phyloP scores from a whole-genome alignment of 2,888 invertebrate species.

The Platycnemis pennipes region DNA sequence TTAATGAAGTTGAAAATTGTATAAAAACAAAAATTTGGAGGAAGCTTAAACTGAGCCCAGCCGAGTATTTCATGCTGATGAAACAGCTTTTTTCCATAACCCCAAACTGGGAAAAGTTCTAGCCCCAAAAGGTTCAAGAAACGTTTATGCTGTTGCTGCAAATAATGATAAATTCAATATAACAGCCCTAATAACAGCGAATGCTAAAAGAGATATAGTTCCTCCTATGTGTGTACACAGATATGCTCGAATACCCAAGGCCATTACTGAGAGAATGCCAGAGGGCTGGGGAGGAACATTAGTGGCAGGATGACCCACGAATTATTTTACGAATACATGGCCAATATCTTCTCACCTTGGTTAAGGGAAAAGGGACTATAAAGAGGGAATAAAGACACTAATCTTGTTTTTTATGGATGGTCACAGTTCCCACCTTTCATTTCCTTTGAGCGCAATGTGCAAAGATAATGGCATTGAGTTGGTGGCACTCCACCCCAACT shows the following conservation, averaged over 20 bases:
- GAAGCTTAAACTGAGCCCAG: slow-evolving; percentile 74
- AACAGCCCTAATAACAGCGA: slow-evolving; percentile 72
- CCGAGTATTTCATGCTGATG: slow-evolving; percentile 77
- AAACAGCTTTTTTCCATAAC: slow-evolving; percentile 76
- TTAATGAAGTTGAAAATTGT: slow-evolving; percentile 74
- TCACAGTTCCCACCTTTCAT: slow-evolving; percentile 74
- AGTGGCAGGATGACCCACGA: slow-evolving; percentile 78
- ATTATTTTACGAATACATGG: slow-evolving; percentile 77
- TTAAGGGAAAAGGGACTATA: slow-evolving; percentile 75
- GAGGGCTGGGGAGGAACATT: no score
- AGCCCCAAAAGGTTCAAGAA: slow-evolving; percentile 74
- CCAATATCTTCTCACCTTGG: slow-evolving; percentile 77
- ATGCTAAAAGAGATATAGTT: slow-evolving; percentile 74
- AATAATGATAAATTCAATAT: slow-evolving; percentile 74
- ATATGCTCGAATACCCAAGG: slow-evolving; percentile 73
- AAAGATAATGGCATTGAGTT: no score
- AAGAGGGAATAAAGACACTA: slow-evolving; percentile 76
- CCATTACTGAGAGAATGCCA: no score
- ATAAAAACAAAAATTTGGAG: slow-evolving; percentile 73
- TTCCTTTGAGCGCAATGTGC: no score
- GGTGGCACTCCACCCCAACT: no score
- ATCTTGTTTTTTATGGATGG: slow-evolving; percentile 77
- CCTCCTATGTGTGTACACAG: slow-evolving; percentile 75
- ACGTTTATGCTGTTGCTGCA: slow-evolving; percentile 74
- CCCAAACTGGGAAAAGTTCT: slow-evolving; percentile 76